Evolutionary conservation across 2,888 invertebrate genomes (phyloP), one percentile per base, ranked within the genome.

Genomic region (Spodoptera littoralis): DNA sequence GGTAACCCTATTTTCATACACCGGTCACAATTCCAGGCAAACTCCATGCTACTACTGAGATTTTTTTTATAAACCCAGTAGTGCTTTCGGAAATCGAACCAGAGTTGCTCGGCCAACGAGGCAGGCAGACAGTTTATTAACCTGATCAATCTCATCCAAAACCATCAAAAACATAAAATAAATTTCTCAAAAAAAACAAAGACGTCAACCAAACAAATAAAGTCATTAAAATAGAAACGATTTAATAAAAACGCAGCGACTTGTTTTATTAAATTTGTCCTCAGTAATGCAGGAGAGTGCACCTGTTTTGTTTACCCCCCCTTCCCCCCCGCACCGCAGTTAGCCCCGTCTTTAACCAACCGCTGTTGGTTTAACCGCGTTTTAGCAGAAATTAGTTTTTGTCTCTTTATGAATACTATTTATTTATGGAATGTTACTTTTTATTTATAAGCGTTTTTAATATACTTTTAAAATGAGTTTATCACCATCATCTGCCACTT

Each of bases 221-320:
- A 42, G 41, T 53, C n/a, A 58, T 66, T 50, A 64, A 49, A 53
- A 54, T 41, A 9, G 51, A 50, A 70, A 62, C 48, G 36, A 69
- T 71, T 72, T 72, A 75, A 65, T 72, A 69, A 75, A 60, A 18
- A n/a, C 50, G 3, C 18, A 54, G 41, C n/a, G 4, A 36, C 22
- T 27, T 30, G 36, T 18, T 51, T 13, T 71, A 77, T 79, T 79
- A 67, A 67, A 75, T 77, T 79, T 75, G 59, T 57, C 18, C 22
- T 50, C 61, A 27, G 51, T 73, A 79, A 76, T 70, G 69, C 68
- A 56, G 27, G 46, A 4, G 50, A 73, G 73, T 71, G 79, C 77
- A 71, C 60, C 68, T 73, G 76, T 48, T 49, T 44, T 45, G 53
- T 76, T 72, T 79, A 66, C 71, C 72, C 61, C 60, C 51, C 27